Base-by-base conservation (phyloP, 1,140 invertebrate genomes). In the Hyphantria cunea region DNA sequence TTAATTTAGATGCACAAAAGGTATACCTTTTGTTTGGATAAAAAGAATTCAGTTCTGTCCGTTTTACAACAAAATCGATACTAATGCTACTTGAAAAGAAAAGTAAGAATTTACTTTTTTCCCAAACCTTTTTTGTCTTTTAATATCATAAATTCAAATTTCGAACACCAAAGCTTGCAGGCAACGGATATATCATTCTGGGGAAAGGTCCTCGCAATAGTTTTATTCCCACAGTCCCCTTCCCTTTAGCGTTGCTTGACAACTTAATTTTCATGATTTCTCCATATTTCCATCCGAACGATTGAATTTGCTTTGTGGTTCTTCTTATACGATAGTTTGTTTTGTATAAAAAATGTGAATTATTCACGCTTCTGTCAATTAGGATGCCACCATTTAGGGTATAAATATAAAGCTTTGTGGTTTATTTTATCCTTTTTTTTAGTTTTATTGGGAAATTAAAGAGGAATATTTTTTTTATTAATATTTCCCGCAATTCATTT, bases 221-320 rank as follows among this genome's bases (percentile, higher is more conserved):
- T 75, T 72, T 56, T 33, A 48, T 54, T 60, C 69, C 44, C 66
- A 48, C 70, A 64, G 45, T 50, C 64, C 53, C 42, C 53, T 6
- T 47, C 54, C 42, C 60, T 62, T n/a, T 47, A 48, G 39, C 58
- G 42, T 62, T 44, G 17, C 64, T 59, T 69, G 64, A 70, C 72
- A 69, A 64, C 51, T 74, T 76, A 66, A 76, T 76, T 74, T 72
- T 74, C 71, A 66, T 72, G 66, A 66, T 70, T 74, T 54, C 54
- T 62, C 56, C 54, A 52, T 72, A 71, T 74, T 66, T 70, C 63
- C 48, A 62, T 72, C 55, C 61, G 49, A 50, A 37, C 59, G 58
- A 77, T 74, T 72, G 60, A 68, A 68, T 76, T 67, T 60, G 49
- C 60, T 31, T 41, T 39, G 33, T 52, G 55, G 55, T 55, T 71